Conservation (phyloP, 2,113 vertebrate species). For the Cochlearius cochlearius region DNA sequence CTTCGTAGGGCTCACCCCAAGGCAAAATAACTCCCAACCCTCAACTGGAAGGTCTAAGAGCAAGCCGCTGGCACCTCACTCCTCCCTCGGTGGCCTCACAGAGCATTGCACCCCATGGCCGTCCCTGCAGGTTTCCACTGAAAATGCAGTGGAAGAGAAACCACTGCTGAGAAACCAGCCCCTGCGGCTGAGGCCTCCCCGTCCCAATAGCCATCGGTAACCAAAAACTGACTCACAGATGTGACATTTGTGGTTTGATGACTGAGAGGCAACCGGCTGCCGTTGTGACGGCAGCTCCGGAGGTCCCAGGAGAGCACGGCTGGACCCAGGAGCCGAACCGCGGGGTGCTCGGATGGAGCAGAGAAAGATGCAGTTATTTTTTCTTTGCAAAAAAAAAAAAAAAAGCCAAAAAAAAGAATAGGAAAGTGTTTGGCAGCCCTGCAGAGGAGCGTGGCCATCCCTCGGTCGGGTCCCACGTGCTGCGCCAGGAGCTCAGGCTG, state of each 20-base stretch:
- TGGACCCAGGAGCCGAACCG: not conserved
- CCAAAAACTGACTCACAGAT: not conserved
- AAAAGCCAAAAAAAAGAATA: not conserved
- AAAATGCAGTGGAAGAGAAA: accelerated
- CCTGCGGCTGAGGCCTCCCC: not conserved
- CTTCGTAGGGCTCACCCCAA: not conserved
- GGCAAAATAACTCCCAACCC: not conserved
- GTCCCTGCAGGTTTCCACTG: not conserved
- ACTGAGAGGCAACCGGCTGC: not conserved
- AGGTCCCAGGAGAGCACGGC: not conserved
- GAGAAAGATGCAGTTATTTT: not conserved
- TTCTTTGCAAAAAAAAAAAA: not conserved
- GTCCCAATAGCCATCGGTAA: not conserved
- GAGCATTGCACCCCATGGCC: not conserved
- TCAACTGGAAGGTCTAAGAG: not conserved
- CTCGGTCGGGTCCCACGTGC: accelerated
- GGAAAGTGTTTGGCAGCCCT: not conserved
- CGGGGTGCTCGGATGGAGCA: not conserved
- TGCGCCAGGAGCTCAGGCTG: accelerated
- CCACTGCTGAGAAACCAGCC: not conserved
- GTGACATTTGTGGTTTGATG: conserved; percentile 10
- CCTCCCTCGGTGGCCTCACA: accelerated
- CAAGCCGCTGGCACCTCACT: accelerated
- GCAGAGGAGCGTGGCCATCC: accelerated
- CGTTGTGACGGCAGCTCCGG: accelerated